Base-by-base conservation (phyloP, 1,140 invertebrate species). In the Drosophila triauraria region DNA sequence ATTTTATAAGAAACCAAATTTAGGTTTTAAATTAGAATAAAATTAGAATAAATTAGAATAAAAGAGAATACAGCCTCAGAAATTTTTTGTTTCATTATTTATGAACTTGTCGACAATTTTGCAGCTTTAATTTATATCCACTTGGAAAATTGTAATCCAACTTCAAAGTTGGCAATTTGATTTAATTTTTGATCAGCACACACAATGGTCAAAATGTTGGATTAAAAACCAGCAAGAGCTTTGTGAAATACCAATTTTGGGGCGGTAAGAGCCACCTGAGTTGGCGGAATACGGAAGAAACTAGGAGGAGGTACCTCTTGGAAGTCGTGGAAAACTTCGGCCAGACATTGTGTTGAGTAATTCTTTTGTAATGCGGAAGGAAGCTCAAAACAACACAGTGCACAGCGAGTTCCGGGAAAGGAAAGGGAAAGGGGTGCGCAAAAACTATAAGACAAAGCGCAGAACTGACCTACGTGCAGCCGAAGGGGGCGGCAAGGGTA, bases 311-410 rank as follows among this genome's bases (percentile, higher is more conserved):
- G 7, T 20, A 43, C 68, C 53, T 40, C 59, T 58, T 9, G 40
- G 32, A 32, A 42, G 58, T 30, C 51, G 57, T 61, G 59, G 60
- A 56, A 77, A 80, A 82, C 76, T 87, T 82, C 46, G 47, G 57
- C 63, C 80, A 82, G 80, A 83, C 80, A 88, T 84, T 88, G 72
- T 84, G 80, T 88, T 88, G 84, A 88, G 84, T 88, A 87, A 88
- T 87, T 87, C 84, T 84, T 87, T 87, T 87, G 80, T 88, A 88
- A 87, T 78, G 84, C 84, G 84, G 84, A 87, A 88, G 84, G 84
- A 87, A 88, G 80, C 69, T 57, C 72, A 70, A 78, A 83, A 83
- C 72, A 83, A 88, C 83, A 87, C 83, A 87, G 71, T 53, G 77
- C 71, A 69, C 77, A 57, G 71, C 80, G 64, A 83, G 70, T 83